Evolutionary conservation across 1,140 invertebrate species (phyloP), one percentile per base, ranked within the genome.

Genomic region (Trypoxylus dichotomus): DNA sequence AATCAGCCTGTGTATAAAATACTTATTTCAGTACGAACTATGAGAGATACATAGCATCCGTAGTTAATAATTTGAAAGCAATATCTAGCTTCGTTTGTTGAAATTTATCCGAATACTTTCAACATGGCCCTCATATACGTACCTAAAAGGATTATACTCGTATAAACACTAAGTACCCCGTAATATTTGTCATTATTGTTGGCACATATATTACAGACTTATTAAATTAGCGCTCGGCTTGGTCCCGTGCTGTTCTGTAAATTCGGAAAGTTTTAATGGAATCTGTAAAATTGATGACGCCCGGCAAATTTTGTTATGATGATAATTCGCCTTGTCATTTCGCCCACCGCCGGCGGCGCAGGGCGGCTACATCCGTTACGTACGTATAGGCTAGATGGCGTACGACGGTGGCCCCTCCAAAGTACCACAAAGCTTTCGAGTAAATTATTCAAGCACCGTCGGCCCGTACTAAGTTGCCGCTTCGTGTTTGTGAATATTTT

Each of bases 251-350:
- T n/a, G 15, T 54, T n/a, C 15, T 19, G 47, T 54, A 54, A 54
- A 54, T 54, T 54, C 47, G 13, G 47, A 54, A 54, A 54, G 47
- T 54, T 54, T 54, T 54, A 54, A 54, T 54, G 47, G 47, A 54
- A 54, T 54, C 47, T 54, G 47, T 54, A 54, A 54, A 54, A 54
- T 54, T 54, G 47, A 54, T 54, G 47, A 54, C 19, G 47, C 5
- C 47, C 47, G 47, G 47, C 47, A 19, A 54, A 54, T 54, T 54
- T 54, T 54, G 47, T 54, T 54, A n/a, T 54, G 47, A 54, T n/a
- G 47, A 54, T 54, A 54, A 54, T 54, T 54, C 47, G 15, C 47
- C 47, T 54, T 54, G 47, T 54, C 47, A 54, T 54, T 54, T 54
- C 15, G 15, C 15, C 19, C 47, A 54, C 47, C 47, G 19, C 10